Conservation (phyloP, 2,797 vertebrate genomes). For the Bovichtus variegatus region DNA sequence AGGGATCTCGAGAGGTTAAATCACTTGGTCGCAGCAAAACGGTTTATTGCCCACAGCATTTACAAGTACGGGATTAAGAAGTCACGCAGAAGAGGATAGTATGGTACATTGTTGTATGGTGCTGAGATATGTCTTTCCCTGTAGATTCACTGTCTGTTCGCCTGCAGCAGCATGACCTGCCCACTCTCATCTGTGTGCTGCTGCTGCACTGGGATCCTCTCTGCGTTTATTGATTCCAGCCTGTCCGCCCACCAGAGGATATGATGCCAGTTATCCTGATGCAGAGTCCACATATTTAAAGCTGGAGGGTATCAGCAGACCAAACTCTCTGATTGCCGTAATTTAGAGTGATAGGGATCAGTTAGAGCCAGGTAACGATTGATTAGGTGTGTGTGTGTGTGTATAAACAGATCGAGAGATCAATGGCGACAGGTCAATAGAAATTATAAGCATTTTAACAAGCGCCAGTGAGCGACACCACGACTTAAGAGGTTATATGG, state of each 20-base stretch:
- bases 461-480: slow-evolving; percentile 36
- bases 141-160: slow-evolving; percentile 31
- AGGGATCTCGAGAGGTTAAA: slow-evolving; percentile 49
- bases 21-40: slow-evolving; percentile 24
- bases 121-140: slow-evolving; percentile 42
- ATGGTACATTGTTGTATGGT: slow-evolving; percentile 39
- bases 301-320: slow-evolving; percentile 62
- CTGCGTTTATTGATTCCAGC: slow-evolving; percentile 62
- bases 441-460: slow-evolving; percentile 71
- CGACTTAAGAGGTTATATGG: slow-evolving; percentile 32
- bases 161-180: slow-evolving; percentile 52
- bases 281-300: slow-evolving; percentile 78
- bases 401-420: slow-evolving; percentile 70
- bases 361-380: slow-evolving; percentile 68
- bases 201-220: slow-evolving; percentile 50
- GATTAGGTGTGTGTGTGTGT: slow-evolving; percentile 70
- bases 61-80: slow-evolving; percentile 55
- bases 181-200: slow-evolving; percentile 27
- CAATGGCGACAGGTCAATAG: slow-evolving; percentile 64
- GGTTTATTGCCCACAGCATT: slow-evolving; percentile 41
- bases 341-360: slow-evolving; percentile 81
- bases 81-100: slow-evolving; percentile 28
- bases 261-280: slow-evolving; percentile 74
- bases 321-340: slow-evolving; percentile 54
- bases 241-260: slow-evolving; percentile 72